Conservation (phyloP, 2,888 invertebrate species). For the Danaus chrysippus region DNA sequence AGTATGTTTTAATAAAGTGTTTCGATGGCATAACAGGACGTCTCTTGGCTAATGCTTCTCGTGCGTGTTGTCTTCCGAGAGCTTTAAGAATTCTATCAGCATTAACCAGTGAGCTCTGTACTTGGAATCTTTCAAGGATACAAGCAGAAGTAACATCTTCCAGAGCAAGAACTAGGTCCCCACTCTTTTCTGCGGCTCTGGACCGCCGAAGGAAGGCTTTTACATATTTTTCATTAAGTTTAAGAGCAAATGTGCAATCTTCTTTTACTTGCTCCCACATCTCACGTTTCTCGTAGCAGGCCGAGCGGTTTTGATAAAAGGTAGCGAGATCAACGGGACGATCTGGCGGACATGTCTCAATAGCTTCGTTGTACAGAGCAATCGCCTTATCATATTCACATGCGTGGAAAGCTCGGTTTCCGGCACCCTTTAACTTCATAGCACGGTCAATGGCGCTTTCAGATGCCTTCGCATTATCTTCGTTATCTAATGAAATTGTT, state of each 20-base stretch:
- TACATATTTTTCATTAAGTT: constrained; percentile 90
- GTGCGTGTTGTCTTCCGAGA: constrained; percentile 85
- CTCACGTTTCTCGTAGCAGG: constrained; percentile 94
- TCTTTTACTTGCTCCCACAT: constrained; percentile 91
- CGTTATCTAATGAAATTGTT: constrained; percentile 81
- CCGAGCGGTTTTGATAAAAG: constrained; percentile 97
- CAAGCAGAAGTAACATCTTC: constrained; percentile 97
- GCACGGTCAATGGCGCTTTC: constrained; percentile 85
- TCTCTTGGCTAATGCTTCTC: constrained; percentile 84
- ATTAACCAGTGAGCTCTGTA: constrained; percentile 87
- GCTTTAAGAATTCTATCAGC: constrained; percentile 94
- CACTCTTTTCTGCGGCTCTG: constrained; percentile 88
- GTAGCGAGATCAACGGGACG: constrained; percentile 88
- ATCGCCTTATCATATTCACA: constrained; percentile 96
- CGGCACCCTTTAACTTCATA: constrained; percentile 90
- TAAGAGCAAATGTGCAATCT: constrained; percentile 92
- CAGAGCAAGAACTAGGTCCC: constrained; percentile 88
- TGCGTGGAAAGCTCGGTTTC: constrained; percentile 91
- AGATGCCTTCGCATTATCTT: constrained; percentile 65
- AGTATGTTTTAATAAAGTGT: constrained; percentile 91
- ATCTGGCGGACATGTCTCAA: constrained; percentile 90
- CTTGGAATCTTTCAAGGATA: constrained; percentile 92
- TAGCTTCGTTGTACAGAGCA: constrained; percentile 93
- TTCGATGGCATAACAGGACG: constrained; percentile 89
- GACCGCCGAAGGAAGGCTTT: constrained; percentile 93